These are phyloP conservation scores for Cryptosula pallasiana DNA, from an alignment of 2,888 invertebrate species.

Conservation along the genomic window DNA sequence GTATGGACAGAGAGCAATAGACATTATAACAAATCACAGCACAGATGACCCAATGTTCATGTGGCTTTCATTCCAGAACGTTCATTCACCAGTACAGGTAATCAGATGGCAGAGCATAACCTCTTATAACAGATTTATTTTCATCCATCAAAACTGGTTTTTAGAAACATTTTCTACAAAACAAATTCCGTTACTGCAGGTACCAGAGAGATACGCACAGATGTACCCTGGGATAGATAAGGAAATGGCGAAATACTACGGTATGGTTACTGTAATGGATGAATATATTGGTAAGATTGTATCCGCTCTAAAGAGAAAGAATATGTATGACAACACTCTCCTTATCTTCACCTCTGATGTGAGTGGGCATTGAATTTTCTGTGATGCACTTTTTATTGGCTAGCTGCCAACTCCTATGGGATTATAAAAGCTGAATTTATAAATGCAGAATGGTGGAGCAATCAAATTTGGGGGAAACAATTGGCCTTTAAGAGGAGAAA, in stretches of 20 bases:
- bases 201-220: not conserved
- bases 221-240: not conserved
- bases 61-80: conserved; percentile 21
- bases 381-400: too few relatives aligned
- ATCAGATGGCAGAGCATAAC: too few relatives aligned
- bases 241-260: not conserved
- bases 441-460: not conserved
- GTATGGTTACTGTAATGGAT: not conserved
- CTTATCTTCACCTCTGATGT: not conserved
- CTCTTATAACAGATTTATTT: too few relatives aligned
- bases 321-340: conserved; percentile 19
- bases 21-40: not conserved
- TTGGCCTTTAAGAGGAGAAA: conserved; percentile 23
- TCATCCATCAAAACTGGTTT: too few relatives aligned
- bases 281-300: conserved; percentile 10
- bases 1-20: not conserved
- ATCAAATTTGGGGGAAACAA: conserved; percentile 6
- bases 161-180: too few relatives aligned
- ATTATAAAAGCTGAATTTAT: too few relatives aligned
- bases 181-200: too few relatives aligned
- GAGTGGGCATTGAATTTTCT: not conserved
- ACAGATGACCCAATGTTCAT: not conserved
- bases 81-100: conserved; percentile 11
- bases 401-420: too few relatives aligned
- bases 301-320: not conserved